Evolutionary conservation across 2,113 vertebrate genomes (phyloP).

Genomic region (Etheostoma cragini): DNA sequence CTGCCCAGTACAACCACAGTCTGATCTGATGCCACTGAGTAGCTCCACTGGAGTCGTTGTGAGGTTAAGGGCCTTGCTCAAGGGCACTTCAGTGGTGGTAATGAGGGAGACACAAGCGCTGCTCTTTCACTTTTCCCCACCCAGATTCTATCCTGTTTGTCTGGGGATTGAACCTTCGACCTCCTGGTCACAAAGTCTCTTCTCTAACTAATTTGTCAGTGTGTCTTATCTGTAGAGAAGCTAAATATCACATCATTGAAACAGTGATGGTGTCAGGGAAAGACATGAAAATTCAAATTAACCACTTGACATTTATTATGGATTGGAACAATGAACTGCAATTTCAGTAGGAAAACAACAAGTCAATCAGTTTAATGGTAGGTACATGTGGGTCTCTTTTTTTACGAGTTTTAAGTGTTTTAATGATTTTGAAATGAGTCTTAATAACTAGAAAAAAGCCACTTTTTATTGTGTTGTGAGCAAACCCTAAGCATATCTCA

Average conservation of each 20-base stretch:
- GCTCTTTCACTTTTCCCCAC: too few relatives aligned
- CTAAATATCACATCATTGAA: conserved; percentile 35
- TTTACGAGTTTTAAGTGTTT: not conserved
- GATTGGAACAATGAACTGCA: conserved; percentile 18
- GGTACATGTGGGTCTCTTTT: conserved; percentile 11
- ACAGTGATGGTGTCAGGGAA: not conserved
- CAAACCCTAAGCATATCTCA: conserved; percentile 6
- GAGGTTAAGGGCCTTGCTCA: too few relatives aligned
- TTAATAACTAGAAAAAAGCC: conserved; percentile 33
- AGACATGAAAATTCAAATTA: conserved; percentile 20
- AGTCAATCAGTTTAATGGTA: conserved; percentile 23
- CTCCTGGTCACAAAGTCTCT: too few relatives aligned
- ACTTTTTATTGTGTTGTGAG: conserved; percentile 4
- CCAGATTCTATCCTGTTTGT: too few relatives aligned
- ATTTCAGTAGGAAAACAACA: conserved; percentile 19
- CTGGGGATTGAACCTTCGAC: too few relatives aligned
- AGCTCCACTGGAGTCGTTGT: too few relatives aligned
- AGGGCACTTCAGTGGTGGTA: too few relatives aligned
- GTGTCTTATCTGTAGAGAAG: conserved; percentile 19
- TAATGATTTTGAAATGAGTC: conserved; percentile 41
- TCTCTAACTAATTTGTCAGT: not conserved
- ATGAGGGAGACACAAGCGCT: too few relatives aligned
- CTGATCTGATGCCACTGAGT: too few relatives aligned
- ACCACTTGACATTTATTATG: conserved; percentile 52
- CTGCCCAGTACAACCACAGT: too few relatives aligned